Conservation (phyloP, 2,888 invertebrate genomes). For the Litoditis marina region DNA sequence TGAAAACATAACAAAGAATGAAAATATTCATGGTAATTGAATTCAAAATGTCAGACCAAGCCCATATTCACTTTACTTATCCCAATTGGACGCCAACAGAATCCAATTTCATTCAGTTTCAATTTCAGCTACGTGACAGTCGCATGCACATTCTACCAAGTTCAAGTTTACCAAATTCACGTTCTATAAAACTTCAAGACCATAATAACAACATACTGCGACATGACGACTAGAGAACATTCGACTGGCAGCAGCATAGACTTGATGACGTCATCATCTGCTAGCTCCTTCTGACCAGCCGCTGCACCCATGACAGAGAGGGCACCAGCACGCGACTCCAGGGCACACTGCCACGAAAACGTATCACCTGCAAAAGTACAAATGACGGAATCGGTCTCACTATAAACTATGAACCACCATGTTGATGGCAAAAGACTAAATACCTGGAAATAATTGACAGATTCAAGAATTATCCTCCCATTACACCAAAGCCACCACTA, state of each 20-base stretch:
- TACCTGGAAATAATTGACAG: too few relatives aligned
- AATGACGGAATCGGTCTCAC: background rate
- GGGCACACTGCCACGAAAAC: slow-evolving; percentile 87
- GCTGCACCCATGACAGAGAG: slow-evolving; percentile 69
- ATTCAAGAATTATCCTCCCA: too few relatives aligned
- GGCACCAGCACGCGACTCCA: slow-evolving; percentile 93
- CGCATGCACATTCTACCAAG: background rate
- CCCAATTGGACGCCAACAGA: background rate
- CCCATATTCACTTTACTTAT: too few relatives aligned
- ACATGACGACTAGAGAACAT: slow-evolving; percentile 39
- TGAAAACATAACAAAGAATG: too few relatives aligned
- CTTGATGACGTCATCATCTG: slow-evolving; percentile 27
- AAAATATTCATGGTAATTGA: too few relatives aligned
- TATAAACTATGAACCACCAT: background rate
- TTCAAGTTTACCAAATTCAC: background rate
- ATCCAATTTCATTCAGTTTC: background rate
- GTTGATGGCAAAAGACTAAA: background rate
- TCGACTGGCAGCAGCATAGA: slow-evolving; percentile 40
- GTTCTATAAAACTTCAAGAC: background rate
- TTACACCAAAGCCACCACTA: too few relatives aligned
- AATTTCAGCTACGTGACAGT: too few relatives aligned
- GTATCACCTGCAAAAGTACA: slow-evolving; percentile 77
- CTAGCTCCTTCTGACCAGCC: slow-evolving; percentile 33
- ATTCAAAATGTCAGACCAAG: too few relatives aligned
- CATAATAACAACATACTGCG: slow-evolving; percentile 24